These are phyloP conservation scores for Drosophila robusta DNA, from an alignment of 2,888 invertebrate species.

Conservation along the genomic window DNA sequence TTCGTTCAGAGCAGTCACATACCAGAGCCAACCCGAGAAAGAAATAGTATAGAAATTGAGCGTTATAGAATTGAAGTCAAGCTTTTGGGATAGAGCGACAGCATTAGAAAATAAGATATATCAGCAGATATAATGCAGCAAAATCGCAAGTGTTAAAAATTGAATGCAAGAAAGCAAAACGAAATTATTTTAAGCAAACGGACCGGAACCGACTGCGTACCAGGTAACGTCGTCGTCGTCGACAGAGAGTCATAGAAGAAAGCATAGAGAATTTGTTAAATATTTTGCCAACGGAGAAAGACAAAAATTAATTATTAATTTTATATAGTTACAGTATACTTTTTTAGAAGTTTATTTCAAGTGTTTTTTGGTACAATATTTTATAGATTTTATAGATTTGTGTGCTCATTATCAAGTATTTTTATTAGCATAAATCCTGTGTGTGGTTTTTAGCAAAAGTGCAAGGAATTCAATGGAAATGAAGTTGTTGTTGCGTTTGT, in stretches of 20 bases:
- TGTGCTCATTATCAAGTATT: conserved; percentile 59
- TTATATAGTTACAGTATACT: conserved; percentile 55
- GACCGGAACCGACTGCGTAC: conserved; percentile 30
- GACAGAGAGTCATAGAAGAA: conserved; percentile 43
- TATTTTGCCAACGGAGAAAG: conserved; percentile 62
- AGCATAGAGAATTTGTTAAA: conserved; percentile 67
- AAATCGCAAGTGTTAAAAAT: conserved; percentile 30
- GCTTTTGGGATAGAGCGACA: conserved; percentile 19
- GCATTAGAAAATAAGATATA: conserved; percentile 49
- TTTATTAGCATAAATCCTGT: conserved; percentile 59
- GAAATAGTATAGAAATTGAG: conserved; percentile 1
- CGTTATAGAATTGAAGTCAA: conserved; percentile 10
- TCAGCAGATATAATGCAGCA: conserved; percentile 24
- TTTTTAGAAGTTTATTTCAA: conserved; percentile 58
- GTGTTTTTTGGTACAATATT: conserved; percentile 61
- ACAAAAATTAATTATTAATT: conserved; percentile 50
- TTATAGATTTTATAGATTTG: conserved; percentile 58
- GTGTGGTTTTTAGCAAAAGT: conserved; percentile 40
- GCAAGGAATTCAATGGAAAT: conserved; percentile 16
- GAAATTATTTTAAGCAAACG: conserved; percentile 48
- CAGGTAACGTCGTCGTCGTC: conserved; percentile 27
- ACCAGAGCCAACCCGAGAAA: conserved; percentile 27
- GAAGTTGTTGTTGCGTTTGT: conserved; percentile 53
- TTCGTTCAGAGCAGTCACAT: conserved; percentile 34
- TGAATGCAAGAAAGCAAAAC: conserved; percentile 21